Conservation (phyloP, 2,113 vertebrate species). For the Tursiops truncatus region DNA sequence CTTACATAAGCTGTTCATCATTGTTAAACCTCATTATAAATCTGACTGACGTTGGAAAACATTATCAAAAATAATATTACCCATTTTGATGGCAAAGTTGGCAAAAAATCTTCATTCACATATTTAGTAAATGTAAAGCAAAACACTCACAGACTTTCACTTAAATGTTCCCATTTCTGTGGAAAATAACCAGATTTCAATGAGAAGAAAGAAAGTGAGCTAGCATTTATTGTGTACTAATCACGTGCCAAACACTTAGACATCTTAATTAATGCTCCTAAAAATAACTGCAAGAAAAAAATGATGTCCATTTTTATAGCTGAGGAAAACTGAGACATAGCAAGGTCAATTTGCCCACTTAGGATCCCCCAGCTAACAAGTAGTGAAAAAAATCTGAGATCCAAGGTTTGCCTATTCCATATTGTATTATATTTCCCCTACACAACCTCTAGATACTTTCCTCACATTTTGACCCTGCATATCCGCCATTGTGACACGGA, state of each 20-base stretch:
- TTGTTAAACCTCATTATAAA: neutral
- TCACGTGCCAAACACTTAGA: neutral
- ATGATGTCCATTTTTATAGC: neutral
- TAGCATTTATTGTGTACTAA: neutral
- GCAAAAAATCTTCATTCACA: neutral
- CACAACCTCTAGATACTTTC: neutral
- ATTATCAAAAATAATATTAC: neutral
- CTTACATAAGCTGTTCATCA: neutral
- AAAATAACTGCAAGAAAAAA: neutral
- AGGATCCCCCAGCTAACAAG: neutral
- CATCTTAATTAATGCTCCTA: neutral
- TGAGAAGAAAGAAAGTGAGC: neutral
- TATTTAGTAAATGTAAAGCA: neutral
- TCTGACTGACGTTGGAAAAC: neutral
- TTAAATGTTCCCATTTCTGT: neutral
- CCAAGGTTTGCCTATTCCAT: neutral
- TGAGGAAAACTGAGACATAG: neutral
- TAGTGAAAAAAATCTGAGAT: neutral
- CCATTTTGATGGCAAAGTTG: neutral
- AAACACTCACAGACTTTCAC: neutral
- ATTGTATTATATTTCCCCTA: neutral
- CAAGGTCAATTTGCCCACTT: neutral
- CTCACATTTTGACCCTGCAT: neutral
- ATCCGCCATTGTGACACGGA: neutral
- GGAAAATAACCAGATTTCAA: neutral